Conservation (phyloP, 1,140 invertebrate species). For the Mylabris phalerata region DNA sequence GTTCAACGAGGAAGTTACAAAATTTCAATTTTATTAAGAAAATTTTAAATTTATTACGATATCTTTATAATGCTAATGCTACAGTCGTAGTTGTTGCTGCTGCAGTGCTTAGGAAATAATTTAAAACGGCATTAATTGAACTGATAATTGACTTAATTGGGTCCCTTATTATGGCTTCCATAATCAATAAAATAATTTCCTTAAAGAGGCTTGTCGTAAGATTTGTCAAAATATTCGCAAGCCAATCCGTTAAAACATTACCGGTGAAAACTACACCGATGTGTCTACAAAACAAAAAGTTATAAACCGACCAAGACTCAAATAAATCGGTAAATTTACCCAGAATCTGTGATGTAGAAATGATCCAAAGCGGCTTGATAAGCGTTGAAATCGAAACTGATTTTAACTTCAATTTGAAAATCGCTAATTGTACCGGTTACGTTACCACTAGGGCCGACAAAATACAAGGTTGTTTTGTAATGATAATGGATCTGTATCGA, state of each 20-base stretch:
- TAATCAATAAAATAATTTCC: constrained; percentile 36
- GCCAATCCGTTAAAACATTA: constrained; percentile 43
- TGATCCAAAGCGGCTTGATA: constrained; percentile 2
- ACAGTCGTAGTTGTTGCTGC: background rate
- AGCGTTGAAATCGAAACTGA: constrained; percentile 1
- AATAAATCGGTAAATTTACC: constrained; percentile 23
- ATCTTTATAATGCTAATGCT: background rate
- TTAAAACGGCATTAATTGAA: constrained; percentile 12
- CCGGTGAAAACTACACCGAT: constrained; percentile 43
- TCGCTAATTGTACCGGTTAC: constrained; percentile 13
- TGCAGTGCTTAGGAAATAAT: constrained; percentile 10
- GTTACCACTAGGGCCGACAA: no score
- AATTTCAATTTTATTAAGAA: no score
- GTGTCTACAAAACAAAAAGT: constrained; percentile 10
- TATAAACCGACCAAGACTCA: background rate
- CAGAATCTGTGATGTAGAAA: constrained; percentile 29
- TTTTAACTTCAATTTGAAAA: background rate
- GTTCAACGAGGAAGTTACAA: no score
- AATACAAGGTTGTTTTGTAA: no score
- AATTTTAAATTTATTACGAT: no score
- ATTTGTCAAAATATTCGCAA: constrained; percentile 42
- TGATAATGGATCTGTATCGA: no score
- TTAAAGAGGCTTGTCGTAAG: constrained; percentile 43
- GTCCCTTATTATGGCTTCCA: constrained; percentile 6
- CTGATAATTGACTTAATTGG: background rate